These are phyloP conservation scores for Tachysurus fulvidraco DNA, from an alignment of 2,113 vertebrate genomes.

Conservation along the genomic window DNA sequence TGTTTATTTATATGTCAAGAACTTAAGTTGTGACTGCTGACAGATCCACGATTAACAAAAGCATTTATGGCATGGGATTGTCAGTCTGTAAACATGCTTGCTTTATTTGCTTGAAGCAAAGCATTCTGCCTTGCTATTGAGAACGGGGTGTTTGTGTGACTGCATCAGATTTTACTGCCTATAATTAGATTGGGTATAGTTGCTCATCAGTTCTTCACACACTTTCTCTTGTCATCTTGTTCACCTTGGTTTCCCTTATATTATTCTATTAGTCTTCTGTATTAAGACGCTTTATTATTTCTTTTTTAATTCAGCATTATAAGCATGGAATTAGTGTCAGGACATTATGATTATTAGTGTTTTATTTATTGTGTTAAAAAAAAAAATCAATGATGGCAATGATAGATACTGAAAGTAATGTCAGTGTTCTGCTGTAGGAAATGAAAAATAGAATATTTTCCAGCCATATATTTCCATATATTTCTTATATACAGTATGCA, in stretches of 20 bases:
- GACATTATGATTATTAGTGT: background rate
- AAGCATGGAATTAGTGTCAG: background rate
- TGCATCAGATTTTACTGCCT: background rate
- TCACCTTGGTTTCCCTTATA: background rate
- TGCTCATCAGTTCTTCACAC: background rate
- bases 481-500: background rate
- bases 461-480: too few species aligned
- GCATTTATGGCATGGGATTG: background rate
- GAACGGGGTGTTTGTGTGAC: background rate
- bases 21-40: background rate
- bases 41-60: background rate
- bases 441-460: background rate
- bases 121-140: background rate
- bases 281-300: background rate
- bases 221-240: background rate
- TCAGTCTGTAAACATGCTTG: background rate
- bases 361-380: background rate
- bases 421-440: background rate
- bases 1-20: conserved; percentile 2
- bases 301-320: background rate
- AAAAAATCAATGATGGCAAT: background rate
- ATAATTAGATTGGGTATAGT: background rate
- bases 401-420: background rate
- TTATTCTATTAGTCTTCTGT: background rate
- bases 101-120: conserved; percentile 6